Percentiles rank a stretch among this genome's conserved stretches.
Evolutionary conservation across 2,797 vertebrate genomes (phyloP).

Genomic region (Nasua narica): DNA sequence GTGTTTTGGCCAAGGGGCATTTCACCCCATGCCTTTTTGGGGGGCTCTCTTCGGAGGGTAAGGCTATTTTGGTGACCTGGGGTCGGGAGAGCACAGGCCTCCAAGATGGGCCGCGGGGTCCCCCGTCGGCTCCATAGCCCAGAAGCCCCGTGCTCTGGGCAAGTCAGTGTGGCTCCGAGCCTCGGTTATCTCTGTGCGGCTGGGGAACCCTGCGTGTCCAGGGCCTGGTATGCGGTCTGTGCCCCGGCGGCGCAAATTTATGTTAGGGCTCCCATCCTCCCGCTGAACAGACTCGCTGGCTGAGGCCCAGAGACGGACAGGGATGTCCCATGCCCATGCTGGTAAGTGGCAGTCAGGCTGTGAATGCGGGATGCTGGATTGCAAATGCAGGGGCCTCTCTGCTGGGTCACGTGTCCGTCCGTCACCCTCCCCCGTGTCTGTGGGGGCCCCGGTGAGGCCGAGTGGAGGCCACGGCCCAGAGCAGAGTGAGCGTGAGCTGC

Average conservation of each 20-base stretch:
- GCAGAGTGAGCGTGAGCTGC: too few relatives aligned
- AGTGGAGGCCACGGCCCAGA: not conserved
- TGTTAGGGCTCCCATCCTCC: not conserved
- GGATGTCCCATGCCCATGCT: not conserved
- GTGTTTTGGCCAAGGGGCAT: not conserved
- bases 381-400: not conserved
- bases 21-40: not conserved
- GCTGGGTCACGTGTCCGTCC: not conserved
- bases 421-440: not conserved
- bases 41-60: not conserved
- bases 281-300: not conserved
- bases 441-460: not conserved
- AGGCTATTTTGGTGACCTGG: not conserved
- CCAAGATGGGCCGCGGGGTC: accelerated
- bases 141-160: accelerated
- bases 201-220: not conserved
- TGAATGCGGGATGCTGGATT: not conserved
- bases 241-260: not conserved
- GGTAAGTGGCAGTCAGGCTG: not conserved
- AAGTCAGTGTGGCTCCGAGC: not conserved
- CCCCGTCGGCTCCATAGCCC: not conserved
- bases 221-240: not conserved
- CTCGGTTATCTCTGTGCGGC: not conserved
- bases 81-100: not conserved
- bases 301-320: not conserved